A percentile compares a stretch with the other conserved stretches of the same genome.
Evolutionary conservation across 2,113 vertebrate species (phyloP).

Genomic region (Trematomus loennbergii): DNA sequence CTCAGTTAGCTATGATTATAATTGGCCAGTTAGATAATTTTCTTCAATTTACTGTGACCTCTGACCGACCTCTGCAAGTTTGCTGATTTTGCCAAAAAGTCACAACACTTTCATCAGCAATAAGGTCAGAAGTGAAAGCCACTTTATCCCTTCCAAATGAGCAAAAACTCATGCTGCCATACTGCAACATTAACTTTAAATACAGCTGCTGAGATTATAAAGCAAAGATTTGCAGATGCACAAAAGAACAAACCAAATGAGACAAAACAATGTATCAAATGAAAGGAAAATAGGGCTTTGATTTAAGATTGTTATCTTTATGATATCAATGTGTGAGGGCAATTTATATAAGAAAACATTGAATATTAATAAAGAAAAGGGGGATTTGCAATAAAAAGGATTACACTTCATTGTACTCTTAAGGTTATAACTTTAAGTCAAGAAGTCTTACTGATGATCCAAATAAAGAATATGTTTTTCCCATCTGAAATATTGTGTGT

Average conservation of each 20-base stretch:
- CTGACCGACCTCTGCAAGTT: slow-evolving; percentile 1
- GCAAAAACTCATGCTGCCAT: not conserved
- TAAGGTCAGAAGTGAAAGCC: not conserved
- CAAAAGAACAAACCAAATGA: too few relatives aligned
- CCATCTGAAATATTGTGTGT: not conserved
- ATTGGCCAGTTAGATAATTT: slow-evolving; percentile 31
- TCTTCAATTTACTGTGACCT: slow-evolving; percentile 47
- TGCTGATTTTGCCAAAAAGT: not conserved
- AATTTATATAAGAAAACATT: too few relatives aligned
- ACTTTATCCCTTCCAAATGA: not conserved
- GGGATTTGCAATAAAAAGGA: not conserved
- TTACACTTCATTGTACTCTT: not conserved
- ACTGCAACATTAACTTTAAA: not conserved
- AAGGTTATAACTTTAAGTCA: not conserved
- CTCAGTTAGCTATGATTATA: slow-evolving; percentile 50
- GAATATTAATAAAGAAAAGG: too few relatives aligned
- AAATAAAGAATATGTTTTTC: not conserved
- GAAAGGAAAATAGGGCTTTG: not conserved
- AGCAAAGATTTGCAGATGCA: not conserved
- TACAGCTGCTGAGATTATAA: slow-evolving; percentile 7
- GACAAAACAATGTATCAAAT: not conserved
- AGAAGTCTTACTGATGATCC: not conserved
- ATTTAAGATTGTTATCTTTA: not conserved
- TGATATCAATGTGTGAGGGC: too few relatives aligned
- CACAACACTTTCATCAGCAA: not conserved